Conservation (phyloP, 1,140 invertebrate species). For the Bursaphelenchus mucronatus region DNA sequence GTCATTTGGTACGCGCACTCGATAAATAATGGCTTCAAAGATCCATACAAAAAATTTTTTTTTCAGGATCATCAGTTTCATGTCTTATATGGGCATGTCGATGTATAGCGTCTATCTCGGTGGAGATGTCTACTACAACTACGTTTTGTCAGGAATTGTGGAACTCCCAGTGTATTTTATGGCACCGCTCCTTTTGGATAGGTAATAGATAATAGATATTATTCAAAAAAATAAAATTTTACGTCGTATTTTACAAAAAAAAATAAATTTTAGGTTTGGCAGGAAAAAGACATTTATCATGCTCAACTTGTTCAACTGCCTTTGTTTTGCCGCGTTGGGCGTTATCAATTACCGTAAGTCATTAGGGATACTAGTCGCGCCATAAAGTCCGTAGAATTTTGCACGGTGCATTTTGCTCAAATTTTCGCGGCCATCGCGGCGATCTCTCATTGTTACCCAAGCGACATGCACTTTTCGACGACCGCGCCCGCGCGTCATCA, state of each 20-base stretch:
- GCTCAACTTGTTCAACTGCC: background rate
- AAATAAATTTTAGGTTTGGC: background rate
- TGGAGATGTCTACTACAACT: background rate
- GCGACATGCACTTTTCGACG: too few species aligned
- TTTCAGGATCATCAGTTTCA: conserved; percentile 1
- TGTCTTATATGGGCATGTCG: conserved; percentile 5
- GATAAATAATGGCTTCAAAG: background rate
- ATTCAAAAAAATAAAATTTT: too few species aligned
- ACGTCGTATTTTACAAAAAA: background rate
- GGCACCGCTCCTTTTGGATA: background rate
- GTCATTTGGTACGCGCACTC: background rate
- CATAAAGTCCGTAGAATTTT: too few species aligned
- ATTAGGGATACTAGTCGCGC: too few species aligned
- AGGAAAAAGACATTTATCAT: conserved; percentile 2
- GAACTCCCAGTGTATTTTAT: background rate
- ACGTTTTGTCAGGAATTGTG: background rate
- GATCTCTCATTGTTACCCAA: too few species aligned
- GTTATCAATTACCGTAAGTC: background rate
- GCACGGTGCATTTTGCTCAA: too few species aligned
- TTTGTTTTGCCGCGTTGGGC: background rate
- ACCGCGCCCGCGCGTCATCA: too few species aligned
- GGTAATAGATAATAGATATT: too few species aligned
- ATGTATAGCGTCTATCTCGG: conserved; percentile 1
- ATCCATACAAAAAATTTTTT: background rate
- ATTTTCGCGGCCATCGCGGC: too few species aligned